Conservation (phyloP, 2,113 vertebrate genomes). For the Malurus melanocephalus region DNA sequence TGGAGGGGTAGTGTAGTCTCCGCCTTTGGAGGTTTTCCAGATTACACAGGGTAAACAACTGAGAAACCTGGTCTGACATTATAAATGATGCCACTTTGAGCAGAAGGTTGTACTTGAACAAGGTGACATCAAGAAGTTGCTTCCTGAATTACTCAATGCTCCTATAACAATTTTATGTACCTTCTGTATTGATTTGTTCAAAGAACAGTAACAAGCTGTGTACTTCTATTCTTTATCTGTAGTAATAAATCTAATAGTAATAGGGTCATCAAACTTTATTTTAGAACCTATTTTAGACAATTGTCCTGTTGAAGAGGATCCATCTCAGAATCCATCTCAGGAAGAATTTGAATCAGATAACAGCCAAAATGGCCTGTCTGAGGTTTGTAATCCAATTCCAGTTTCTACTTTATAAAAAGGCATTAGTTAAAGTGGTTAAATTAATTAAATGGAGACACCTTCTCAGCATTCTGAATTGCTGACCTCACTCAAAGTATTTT, state of each 20-base stretch:
- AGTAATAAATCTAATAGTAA: not conserved
- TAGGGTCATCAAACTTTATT: not conserved
- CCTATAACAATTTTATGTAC: not conserved
- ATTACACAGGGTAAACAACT: not conserved
- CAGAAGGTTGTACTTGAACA: not conserved
- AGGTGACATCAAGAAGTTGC: not conserved
- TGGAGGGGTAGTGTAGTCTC: not conserved
- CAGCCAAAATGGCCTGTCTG: not conserved
- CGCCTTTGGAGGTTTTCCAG: not conserved
- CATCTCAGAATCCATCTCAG: not conserved
- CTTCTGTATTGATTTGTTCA: not conserved
- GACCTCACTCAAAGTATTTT: not conserved
- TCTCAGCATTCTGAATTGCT: not conserved
- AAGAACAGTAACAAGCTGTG: not conserved
- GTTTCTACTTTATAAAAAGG: not conserved
- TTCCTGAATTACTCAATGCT: not conserved
- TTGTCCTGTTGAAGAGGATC: not conserved
- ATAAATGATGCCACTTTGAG: not conserved
- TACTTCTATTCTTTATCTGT: not conserved
- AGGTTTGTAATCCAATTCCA: not conserved
- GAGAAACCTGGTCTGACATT: not conserved
- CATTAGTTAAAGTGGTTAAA: not conserved
- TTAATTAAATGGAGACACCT: not conserved
- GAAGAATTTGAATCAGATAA: not conserved
- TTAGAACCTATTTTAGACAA: not conserved